Evolutionary conservation across 2,797 vertebrate genomes (phyloP).

Genomic region (Rhyacichthys aspro): DNA sequence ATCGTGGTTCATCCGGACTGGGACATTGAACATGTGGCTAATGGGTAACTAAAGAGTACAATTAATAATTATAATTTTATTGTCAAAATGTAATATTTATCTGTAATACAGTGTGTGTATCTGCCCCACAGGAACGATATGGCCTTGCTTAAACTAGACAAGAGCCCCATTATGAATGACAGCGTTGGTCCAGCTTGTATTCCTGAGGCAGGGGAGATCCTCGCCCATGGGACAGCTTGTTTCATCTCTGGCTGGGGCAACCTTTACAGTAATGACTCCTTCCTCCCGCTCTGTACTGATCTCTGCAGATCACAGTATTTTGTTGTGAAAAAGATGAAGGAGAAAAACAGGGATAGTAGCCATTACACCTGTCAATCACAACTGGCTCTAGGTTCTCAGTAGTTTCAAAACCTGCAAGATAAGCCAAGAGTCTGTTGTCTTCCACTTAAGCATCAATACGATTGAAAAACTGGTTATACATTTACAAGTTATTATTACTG

Average conservation of each 20-base stretch:
- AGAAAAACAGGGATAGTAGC: not conserved
- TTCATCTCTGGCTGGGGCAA: conserved; percentile 85
- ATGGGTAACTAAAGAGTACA: conserved; percentile 73
- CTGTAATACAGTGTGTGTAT: too few relatives aligned
- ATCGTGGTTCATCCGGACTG: conserved; percentile 83
- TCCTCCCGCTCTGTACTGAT: conserved; percentile 3
- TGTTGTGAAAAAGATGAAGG: not conserved
- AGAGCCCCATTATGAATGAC: conserved; percentile 71
- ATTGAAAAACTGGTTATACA: too few relatives aligned
- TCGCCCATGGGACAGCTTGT: conserved; percentile 67
- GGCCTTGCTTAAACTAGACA: conserved; percentile 83
- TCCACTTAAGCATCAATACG: not conserved
- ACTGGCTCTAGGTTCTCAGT: not conserved
- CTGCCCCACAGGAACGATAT: conserved; percentile 78
- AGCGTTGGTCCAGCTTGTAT: conserved; percentile 73
- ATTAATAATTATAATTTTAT: too few relatives aligned
- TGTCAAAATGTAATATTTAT: not conserved
- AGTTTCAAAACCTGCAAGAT: not conserved
- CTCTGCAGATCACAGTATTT: not conserved
- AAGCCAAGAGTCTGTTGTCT: not conserved
- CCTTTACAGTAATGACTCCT: conserved; percentile 75
- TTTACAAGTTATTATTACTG: too few relatives aligned
- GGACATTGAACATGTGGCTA: conserved; percentile 69
- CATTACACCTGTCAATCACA: conserved; percentile 3
- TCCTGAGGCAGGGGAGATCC: conserved; percentile 69